These are phyloP conservation scores for Ceratothoa steindachneri DNA, from an alignment of 2,888 invertebrate species.

Conservation along the genomic window DNA sequence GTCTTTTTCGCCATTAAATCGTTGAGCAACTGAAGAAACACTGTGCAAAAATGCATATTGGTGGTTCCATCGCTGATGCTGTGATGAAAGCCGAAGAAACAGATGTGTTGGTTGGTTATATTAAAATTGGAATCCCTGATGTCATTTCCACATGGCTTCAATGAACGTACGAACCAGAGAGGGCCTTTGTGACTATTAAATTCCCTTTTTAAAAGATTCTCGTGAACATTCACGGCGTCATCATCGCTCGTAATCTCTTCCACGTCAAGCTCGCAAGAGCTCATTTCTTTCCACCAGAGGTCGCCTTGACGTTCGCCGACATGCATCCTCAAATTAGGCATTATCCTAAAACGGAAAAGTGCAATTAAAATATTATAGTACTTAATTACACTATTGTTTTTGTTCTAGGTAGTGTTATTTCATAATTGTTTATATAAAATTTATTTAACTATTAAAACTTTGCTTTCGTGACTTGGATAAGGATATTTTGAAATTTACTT, in stretches of 20 bases:
- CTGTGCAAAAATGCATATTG: conserved; percentile 46
- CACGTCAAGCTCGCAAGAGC: conserved; percentile 27
- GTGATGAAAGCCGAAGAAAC: conserved; percentile 47
- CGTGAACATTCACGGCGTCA: conserved; percentile 28
- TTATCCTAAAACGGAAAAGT: conserved; percentile 24
- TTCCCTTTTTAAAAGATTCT: conserved; percentile 24
- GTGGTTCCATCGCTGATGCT: conserved; percentile 47
- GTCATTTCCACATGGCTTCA: conserved; percentile 10
- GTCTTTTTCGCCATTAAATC: conserved; percentile 26
- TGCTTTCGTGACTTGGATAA: no score
- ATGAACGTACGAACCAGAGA: conserved; percentile 43
- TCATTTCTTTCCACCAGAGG: conserved; percentile 40
- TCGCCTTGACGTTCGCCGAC: conserved; percentile 24
- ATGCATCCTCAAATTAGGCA: conserved; percentile 39
- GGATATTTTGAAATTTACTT: no score
- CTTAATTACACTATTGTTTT: no score
- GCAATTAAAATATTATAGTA: no score
- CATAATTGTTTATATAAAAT: no score
- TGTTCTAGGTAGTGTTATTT: no score
- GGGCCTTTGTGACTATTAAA: conserved; percentile 34
- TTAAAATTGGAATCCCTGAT: conserved; percentile 11
- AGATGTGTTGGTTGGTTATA: conserved; percentile 27
- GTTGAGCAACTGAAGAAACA: conserved; percentile 44
- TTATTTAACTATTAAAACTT: no score
- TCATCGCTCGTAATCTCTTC: conserved; percentile 32